Evolutionary conservation across 1,140 invertebrate genomes (phyloP).

Genomic region (Thereuonema tuberculata): DNA sequence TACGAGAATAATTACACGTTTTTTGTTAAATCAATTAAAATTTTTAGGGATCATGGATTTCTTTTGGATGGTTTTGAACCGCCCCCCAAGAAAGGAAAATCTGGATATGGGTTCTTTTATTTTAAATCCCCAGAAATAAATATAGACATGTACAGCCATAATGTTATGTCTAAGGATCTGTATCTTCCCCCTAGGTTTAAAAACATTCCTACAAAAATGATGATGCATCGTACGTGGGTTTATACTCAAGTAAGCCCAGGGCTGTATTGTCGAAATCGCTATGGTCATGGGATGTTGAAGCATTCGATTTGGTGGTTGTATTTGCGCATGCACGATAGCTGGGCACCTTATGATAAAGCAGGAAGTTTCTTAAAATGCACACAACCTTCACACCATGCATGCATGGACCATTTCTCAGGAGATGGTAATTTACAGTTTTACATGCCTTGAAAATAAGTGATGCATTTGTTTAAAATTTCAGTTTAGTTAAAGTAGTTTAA

Average conservation of each 20-base stretch:
- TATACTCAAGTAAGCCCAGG: conserved; percentile 24
- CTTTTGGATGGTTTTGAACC: not conserved
- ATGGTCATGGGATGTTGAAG: conserved; percentile 22
- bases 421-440: conserved; percentile 11
- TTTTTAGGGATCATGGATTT: not conserved
- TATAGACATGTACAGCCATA: not conserved
- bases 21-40: not conserved
- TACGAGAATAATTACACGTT: not conserved
- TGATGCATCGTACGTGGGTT: conserved; percentile 23
- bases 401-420: conserved; percentile 3
- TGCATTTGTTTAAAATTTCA: no score
- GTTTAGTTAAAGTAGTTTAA: no score
- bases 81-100: no score
- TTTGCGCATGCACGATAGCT: not conserved
- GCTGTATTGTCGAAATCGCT: conserved; percentile 25
- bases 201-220: conserved; percentile 19
- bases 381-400: conserved; percentile 6
- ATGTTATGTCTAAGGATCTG: not conserved
- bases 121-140: not conserved
- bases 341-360: not conserved
- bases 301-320: conserved; percentile 16
- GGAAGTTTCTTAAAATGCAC: conserved; percentile 12
- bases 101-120: not conserved
- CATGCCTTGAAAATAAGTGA: not conserved
- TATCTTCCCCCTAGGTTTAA: not conserved